Percentiles rank a stretch among this genome's conserved stretches.
Conservation (phyloP, 1,140 invertebrate genomes). For the Plodia interpunctella region DNA sequence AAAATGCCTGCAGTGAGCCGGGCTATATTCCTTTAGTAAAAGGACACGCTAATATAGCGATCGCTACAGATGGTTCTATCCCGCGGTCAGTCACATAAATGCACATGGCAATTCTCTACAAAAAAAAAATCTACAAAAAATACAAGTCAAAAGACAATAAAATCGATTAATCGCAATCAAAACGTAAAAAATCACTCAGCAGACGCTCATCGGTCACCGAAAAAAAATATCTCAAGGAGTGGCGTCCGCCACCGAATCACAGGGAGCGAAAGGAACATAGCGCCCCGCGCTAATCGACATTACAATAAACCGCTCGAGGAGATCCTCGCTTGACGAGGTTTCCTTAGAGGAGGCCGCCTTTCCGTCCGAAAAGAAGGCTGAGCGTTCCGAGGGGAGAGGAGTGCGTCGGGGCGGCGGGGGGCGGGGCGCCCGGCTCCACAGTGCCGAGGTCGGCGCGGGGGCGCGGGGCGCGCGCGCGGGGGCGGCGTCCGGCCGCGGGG, state of each 20-base stretch:
- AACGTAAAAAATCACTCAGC: slow-evolving; percentile 35
- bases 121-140: slow-evolving; percentile 47
- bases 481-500: slow-evolving; percentile 37
- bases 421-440: slow-evolving; percentile 64
- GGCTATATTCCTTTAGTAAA: slow-evolving; percentile 4
- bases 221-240: slow-evolving; percentile 23
- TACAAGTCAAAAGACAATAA: slow-evolving; percentile 58
- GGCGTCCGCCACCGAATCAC: slow-evolving; percentile 51
- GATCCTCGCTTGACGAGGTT: neutral
- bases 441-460: slow-evolving; percentile 65
- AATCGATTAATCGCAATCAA: slow-evolving; percentile 45
- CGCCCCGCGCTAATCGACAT: neutral
- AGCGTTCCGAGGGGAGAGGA: slow-evolving; percentile 84
- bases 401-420: slow-evolving; percentile 53
- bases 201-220: slow-evolving; percentile 19
- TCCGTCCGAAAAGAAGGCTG: slow-evolving; percentile 88
- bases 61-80: slow-evolving; percentile 12
- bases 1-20: slow-evolving; percentile 25
- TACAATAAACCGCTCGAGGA: slow-evolving; percentile 6
- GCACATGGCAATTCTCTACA: slow-evolving; percentile 44
- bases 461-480: slow-evolving; percentile 50
- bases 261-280: slow-evolving; percentile 39
- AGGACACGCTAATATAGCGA: slow-evolving; percentile 6
- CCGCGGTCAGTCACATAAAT: slow-evolving; percentile 48
- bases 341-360: slow-evolving; percentile 84